These are phyloP conservation scores for Phymatocera aterrima DNA, from an alignment of 2,888 invertebrate genomes.

Conservation along the genomic window DNA sequence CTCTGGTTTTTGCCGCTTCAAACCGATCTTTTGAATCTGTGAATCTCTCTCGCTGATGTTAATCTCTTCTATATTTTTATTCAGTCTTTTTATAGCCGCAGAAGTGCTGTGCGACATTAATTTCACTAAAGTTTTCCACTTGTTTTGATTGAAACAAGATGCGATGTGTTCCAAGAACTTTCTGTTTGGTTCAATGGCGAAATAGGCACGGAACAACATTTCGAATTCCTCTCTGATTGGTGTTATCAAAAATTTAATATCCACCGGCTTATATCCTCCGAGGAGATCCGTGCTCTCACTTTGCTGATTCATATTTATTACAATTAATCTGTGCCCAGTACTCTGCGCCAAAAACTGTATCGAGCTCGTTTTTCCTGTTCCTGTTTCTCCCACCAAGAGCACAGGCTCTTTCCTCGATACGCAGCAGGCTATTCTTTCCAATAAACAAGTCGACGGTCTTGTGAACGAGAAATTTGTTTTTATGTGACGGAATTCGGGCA, in stretches of 20 bases:
- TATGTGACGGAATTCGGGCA: slow-evolving; percentile 72
- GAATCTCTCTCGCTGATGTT: no score
- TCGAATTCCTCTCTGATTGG: slow-evolving; percentile 92
- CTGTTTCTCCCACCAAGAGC: slow-evolving; percentile 97
- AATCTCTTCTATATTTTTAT: slow-evolving; percentile 52
- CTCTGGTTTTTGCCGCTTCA: slow-evolving; percentile 48
- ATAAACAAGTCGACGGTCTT: slow-evolving; percentile 85
- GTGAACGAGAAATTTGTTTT: slow-evolving; percentile 87
- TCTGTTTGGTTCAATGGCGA: slow-evolving; percentile 85
- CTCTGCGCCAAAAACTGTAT: slow-evolving; percentile 93
- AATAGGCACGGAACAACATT: slow-evolving; percentile 86
- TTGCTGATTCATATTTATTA: slow-evolving; percentile 99
- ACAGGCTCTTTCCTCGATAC: slow-evolving; percentile 91
- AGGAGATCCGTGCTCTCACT: slow-evolving; percentile 97
- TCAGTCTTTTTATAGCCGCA: slow-evolving; percentile 80
- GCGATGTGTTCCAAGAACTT: slow-evolving; percentile 90
- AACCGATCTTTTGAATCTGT: slow-evolving; percentile 51
- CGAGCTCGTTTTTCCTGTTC: slow-evolving; percentile 97
- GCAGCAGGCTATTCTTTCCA: slow-evolving; percentile 93
- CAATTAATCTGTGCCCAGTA: slow-evolving; percentile 89
- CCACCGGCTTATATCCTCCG: slow-evolving; percentile 98
- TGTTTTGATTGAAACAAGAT: slow-evolving; percentile 83
- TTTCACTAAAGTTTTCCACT: slow-evolving; percentile 84
- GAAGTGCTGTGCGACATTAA: slow-evolving; percentile 85
- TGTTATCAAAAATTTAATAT: slow-evolving; percentile 87